phyloP scores from a whole-genome alignment of 2,113 vertebrate species.

The Pithys albifrons region DNA sequence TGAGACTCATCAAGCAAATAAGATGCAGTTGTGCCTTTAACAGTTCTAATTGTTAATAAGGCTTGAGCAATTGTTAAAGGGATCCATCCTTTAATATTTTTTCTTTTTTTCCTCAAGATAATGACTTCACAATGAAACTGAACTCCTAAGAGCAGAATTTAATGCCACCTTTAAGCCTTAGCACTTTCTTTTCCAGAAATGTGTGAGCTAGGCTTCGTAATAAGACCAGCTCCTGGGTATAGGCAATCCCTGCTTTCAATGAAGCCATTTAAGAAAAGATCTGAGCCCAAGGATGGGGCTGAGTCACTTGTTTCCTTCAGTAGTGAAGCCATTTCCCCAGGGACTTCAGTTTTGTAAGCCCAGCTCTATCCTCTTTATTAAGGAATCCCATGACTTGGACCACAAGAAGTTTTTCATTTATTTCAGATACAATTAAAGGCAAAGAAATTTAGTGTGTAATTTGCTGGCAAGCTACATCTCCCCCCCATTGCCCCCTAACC shows the following conservation, averaged over 20 bases:
- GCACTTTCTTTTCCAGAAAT: neutral
- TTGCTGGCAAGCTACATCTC: neutral
- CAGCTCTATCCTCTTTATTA: neutral
- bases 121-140: neutral
- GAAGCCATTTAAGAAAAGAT: neutral
- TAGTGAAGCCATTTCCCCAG: constrained; percentile 15
- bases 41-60: constrained; percentile 13
- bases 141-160: neutral
- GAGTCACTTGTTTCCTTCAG: constrained; percentile 42
- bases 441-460: neutral
- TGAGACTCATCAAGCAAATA: constrained; percentile 49
- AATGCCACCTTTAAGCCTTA: neutral
- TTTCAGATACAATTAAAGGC: constrained; percentile 49
- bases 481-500: neutral
- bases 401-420: constrained; percentile 33
- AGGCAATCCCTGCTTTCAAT: neutral
- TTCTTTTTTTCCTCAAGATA: neutral
- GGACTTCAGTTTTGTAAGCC: constrained; percentile 4
- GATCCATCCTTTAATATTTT: neutral
- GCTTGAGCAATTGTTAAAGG: neutral
- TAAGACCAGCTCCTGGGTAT: neutral
- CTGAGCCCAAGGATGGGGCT: neutral
- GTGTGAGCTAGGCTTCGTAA: neutral
- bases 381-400: constrained; percentile 42
- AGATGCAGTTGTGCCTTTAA: neutral